Evolutionary conservation across 2,888 invertebrate species (phyloP).

Genomic region (Cartodere bifasciata): DNA sequence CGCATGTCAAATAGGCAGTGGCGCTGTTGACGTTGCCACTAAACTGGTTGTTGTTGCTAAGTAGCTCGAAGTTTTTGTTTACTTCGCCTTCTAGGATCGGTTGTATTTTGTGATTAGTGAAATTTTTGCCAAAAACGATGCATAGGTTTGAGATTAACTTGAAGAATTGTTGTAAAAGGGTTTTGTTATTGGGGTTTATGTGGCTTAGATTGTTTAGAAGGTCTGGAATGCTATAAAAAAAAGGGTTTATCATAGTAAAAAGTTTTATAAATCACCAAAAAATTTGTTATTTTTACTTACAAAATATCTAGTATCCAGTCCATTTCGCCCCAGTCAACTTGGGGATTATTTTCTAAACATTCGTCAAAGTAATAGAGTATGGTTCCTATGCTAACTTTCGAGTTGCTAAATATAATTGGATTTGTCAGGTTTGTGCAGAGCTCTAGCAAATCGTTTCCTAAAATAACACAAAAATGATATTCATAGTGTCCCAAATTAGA

Average conservation of each 20-base stretch:
- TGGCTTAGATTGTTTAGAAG: conserved; percentile 43
- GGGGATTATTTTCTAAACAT: conserved; percentile 43
- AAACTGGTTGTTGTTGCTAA: conserved; percentile 44
- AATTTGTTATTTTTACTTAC: conserved; percentile 39
- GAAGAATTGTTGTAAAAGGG: conserved; percentile 40
- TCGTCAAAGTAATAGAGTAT: conserved; percentile 50
- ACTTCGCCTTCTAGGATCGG: conserved; percentile 46
- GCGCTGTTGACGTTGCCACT: conserved; percentile 44
- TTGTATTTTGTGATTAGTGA: conserved; percentile 44
- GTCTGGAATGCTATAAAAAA: conserved; percentile 41
- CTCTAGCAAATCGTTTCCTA: conserved; percentile 37
- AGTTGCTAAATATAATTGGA: conserved; percentile 51
- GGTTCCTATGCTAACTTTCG: conserved; percentile 42
- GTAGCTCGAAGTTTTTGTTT: conserved; percentile 45
- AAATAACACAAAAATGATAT: conserved; percentile 12
- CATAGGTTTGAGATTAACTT: conserved; percentile 45
- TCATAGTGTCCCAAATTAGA: no score
- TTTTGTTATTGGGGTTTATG: conserved; percentile 40
- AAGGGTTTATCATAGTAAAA: conserved; percentile 8
- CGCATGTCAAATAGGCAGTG: conserved; percentile 46
- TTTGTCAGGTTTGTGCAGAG: conserved; percentile 38
- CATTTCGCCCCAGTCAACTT: conserved; percentile 57
- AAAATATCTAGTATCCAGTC: conserved; percentile 53
- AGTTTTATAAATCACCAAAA: conserved; percentile 7
- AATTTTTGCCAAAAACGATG: conserved; percentile 52